Base-by-base conservation (phyloP, 1,140 invertebrate species). In the Bombus impatiens region DNA sequence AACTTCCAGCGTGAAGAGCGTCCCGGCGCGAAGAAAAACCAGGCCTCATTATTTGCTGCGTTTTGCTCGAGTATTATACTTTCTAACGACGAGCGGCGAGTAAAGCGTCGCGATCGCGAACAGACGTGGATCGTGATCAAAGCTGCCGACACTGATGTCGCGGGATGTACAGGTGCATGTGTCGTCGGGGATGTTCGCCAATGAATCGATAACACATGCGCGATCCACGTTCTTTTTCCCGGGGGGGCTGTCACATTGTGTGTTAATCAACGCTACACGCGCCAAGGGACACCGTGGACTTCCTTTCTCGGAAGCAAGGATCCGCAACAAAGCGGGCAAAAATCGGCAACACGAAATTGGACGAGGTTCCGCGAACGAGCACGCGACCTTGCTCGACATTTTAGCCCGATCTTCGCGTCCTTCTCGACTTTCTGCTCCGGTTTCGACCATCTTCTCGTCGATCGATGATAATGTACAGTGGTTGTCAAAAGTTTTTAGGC, bases 251-350 rank as follows among this genome's bases (percentile, higher is more conserved):
- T 88, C 85, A 86, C 82, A 90, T 90, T 90, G 89, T 90, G 89
- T 90, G 89, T 88, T 90, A 90, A 90, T 90, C 89, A 84, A 90
- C 82, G 79, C 83, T 68, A 79, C 62, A 82, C 83, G 79, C 76
- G 79, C 82, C 87, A 71, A 79, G 84, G 85, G 85, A 86, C 78
- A 81, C 42, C 53, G 32, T 40, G 70, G 47, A 15, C 70, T 86
- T 84, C 87, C 81, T 87, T 80, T 86, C 84, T 82, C 75, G 84
- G 76, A 86, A 86, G 47, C 53, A 47, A 65, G n/a, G 80, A 82
- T 71, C 62, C 62, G 53, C 72, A 77, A 83, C 81, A 75, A 75
- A 81, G 80, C 53, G 71, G 74, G 62, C 81, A 78, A 81, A 80
- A 81, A 81, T 76, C 79, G 71, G 65, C 6, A 44, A 25, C 59